Base-by-base conservation (phyloP, 2,888 invertebrate species). In the Trachelus tabidus region DNA sequence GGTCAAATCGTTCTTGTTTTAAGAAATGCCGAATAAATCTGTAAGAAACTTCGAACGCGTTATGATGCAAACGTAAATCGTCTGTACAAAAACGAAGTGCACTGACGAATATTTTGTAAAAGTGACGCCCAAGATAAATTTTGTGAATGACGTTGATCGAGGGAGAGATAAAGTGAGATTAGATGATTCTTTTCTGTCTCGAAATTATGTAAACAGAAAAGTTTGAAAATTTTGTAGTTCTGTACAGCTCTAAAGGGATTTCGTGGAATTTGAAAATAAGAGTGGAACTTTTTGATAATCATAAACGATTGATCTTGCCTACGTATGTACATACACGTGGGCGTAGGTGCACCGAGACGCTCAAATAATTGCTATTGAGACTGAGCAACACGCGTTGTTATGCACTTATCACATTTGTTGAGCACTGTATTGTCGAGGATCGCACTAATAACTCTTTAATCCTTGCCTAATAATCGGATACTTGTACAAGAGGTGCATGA, bases 321-420 rank as follows among this genome's bases (percentile, higher is more conserved):
- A 34, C 2, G 15, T 31, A 12, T 34, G 11, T 34, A 34, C 12
- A 12, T 35, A 71, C 71, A 11, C 3, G 30, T 34, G 12, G 71
- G 12, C 23, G 31, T 33, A 31, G 15, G 31, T 31, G 34, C 33
- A 33, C 31, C 12, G 34, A 33, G 11, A 71, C 1, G 71, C 71
- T 71, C 71, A 71, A 71, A 71, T 33, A 71, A 31, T 12, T 34
- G 71, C 33, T 31, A 71, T 12, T 15, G 71, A 71, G 71, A 71
- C 71, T 71, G 71, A 71, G 23, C 71, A 71, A 71, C 71, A 71
- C 71, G 34, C 71, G 71, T 33, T 71, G 71, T 71, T 71, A 33
- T 71, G 15, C 71, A 71, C 71, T 33, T 31, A 15, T 71, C 71
- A 71, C 71, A 30, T 33, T 71, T 69, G 23, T 71, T 71, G 34